Evolutionary conservation across 2,888 invertebrate species (phyloP).

Genomic region (Oscheius sp.): DNA sequence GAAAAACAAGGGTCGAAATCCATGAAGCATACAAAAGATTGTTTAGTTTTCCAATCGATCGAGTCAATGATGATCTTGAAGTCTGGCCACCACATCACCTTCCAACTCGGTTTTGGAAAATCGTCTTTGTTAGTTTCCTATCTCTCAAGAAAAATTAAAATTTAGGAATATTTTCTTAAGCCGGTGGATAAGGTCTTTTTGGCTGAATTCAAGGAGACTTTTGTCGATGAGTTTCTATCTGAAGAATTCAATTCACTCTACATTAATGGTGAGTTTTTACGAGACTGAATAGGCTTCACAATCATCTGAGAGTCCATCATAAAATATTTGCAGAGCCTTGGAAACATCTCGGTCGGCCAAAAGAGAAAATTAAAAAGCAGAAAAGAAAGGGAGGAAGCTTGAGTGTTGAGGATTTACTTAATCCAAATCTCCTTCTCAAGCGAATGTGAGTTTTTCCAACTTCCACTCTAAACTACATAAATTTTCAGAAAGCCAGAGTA

Average conservation of each 20-base stretch:
- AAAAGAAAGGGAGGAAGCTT: background rate
- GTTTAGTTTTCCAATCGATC: conserved; percentile 39
- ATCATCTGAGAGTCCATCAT: no score
- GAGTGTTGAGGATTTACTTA: background rate
- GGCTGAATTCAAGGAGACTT: conserved; percentile 34
- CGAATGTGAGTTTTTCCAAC: background rate
- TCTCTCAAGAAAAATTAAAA: background rate
- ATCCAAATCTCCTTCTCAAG: background rate
- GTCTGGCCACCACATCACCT: conserved; percentile 40
- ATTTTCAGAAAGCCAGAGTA: background rate
- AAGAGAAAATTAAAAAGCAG: conserved; percentile 23
- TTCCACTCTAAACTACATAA: no score
- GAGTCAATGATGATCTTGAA: conserved; percentile 37
- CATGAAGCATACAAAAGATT: no score
- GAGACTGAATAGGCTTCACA: no score
- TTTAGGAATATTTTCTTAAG: conserved; percentile 33
- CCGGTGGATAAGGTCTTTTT: conserved; percentile 37
- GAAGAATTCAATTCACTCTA: conserved; percentile 33
- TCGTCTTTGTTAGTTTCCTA: conserved; percentile 36
- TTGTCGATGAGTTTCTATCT: conserved; percentile 34
- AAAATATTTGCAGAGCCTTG: conserved; percentile 34
- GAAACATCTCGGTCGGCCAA: no score
- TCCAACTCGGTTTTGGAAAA: conserved; percentile 47
- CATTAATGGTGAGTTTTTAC: conserved; percentile 34
- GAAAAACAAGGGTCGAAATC: no score